Conservation (phyloP, 2,797 vertebrate genomes). For the Hoplostethus atlanticus region DNA sequence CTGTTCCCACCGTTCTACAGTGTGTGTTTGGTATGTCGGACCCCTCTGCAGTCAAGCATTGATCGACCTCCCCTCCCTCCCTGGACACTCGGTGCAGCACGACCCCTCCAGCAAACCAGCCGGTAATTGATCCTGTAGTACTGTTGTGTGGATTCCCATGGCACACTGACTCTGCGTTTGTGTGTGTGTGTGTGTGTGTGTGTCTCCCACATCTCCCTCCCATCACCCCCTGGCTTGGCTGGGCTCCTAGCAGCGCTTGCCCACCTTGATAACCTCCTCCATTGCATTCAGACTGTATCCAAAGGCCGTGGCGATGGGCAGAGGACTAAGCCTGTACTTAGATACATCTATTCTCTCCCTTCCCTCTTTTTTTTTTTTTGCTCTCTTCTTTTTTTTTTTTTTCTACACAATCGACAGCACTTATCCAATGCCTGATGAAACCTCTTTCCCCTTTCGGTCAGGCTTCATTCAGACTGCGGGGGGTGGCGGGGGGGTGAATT, state of each 20-base stretch:
- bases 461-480: conserved; percentile 50
- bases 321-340: conserved; percentile 39
- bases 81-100: conserved; percentile 75
- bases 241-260: conserved; percentile 44
- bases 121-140: conserved; percentile 84
- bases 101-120: conserved; percentile 81
- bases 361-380: neutral
- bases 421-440: conserved; percentile 59
- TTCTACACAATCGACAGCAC: conserved; percentile 48
- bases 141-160: conserved; percentile 69
- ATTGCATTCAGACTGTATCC: conserved; percentile 56
- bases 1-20: conserved; percentile 44
- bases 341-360: conserved; percentile 40
- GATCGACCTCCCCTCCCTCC: conserved; percentile 70
- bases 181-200: conserved; percentile 41
- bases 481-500: conserved; percentile 10
- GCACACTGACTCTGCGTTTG: conserved; percentile 60
- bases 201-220: conserved; percentile 43
- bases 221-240: conserved; percentile 34
- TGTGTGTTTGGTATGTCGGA: conserved; percentile 65
- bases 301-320: conserved; percentile 57
- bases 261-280: conserved; percentile 58
- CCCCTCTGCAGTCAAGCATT: conserved; percentile 75
- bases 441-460: conserved; percentile 46
- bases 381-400: neutral